A percentile compares a stretch with the other conserved stretches of the same genome.
These are phyloP conservation scores for Anoplolepis gracilipes DNA, from an alignment of 1,140 invertebrate genomes.

Conservation along the genomic window DNA sequence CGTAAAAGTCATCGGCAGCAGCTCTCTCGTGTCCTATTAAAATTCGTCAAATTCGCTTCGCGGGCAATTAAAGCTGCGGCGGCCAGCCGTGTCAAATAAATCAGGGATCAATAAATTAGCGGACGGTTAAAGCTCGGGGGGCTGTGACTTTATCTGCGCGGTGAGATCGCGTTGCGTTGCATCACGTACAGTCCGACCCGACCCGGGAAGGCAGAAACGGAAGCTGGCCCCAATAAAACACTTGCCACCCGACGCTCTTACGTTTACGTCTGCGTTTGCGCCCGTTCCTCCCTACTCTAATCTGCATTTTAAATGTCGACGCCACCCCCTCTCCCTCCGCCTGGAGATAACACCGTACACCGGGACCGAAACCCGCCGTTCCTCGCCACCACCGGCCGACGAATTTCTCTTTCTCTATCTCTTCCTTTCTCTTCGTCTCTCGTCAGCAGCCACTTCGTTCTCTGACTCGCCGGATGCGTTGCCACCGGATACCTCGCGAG, in stretches of 20 bases:
- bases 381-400: constrained; percentile 7
- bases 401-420: constrained; percentile 35
- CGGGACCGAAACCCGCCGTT: constrained; percentile 46
- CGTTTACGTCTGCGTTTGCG: constrained; percentile 73
- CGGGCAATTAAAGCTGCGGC: constrained; percentile 70
- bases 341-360: constrained; percentile 65
- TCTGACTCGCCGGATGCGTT: constrained; percentile 55
- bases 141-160: constrained; percentile 74
- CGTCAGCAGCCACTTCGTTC: constrained; percentile 42
- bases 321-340: too few species aligned
- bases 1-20: constrained; percentile 3
- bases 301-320: constrained; percentile 80
- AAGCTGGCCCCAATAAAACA: constrained; percentile 78
- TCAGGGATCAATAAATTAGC: constrained; percentile 80
- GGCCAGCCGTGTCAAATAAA: constrained; percentile 73
- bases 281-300: constrained; percentile 71
- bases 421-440: constrained; percentile 18
- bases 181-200: constrained; percentile 44
- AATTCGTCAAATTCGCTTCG: constrained; percentile 68
- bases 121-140: constrained; percentile 71
- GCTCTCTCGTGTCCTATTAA: constrained; percentile 63
- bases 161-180: constrained; percentile 64
- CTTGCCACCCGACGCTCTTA: constrained; percentile 74
- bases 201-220: constrained; percentile 61
- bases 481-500: constrained; percentile 69